Evolutionary conservation across 2,797 vertebrate genomes (phyloP).

Genomic region (Acanthornis magna): DNA sequence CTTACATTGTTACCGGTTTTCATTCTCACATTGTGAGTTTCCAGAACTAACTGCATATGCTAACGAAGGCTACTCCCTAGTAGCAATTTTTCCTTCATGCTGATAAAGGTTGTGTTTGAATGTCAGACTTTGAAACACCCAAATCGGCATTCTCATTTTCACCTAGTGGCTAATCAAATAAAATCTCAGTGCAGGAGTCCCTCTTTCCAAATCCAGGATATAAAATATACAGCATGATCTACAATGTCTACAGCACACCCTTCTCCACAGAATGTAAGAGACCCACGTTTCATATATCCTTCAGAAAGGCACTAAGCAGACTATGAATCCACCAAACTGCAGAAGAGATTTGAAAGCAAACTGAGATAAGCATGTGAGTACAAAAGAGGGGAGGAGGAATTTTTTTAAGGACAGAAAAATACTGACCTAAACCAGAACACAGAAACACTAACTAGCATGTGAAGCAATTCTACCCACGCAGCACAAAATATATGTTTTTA

Average conservation of each 20-base stretch:
- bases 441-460: background rate
- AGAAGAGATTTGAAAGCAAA: background rate
- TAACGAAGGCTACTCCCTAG: background rate
- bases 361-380: background rate
- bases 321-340: background rate
- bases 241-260: background rate
- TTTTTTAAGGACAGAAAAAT: background rate
- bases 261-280: background rate
- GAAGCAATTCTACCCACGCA: background rate
- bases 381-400: background rate
- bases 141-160: background rate
- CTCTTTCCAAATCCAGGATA: background rate
- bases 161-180: background rate
- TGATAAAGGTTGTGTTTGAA: background rate
- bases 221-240: background rate
- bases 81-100: background rate
- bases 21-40: background rate
- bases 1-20: background rate
- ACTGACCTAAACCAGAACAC: constrained; percentile 26
- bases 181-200: background rate
- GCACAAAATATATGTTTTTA: constrained; percentile 49
- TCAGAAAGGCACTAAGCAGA: background rate
- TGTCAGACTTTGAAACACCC: background rate
- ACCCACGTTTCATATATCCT: background rate
- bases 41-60: background rate